Evolutionary conservation across 2,797 vertebrate genomes (phyloP).

Genomic region (Rallus crepitans): DNA sequence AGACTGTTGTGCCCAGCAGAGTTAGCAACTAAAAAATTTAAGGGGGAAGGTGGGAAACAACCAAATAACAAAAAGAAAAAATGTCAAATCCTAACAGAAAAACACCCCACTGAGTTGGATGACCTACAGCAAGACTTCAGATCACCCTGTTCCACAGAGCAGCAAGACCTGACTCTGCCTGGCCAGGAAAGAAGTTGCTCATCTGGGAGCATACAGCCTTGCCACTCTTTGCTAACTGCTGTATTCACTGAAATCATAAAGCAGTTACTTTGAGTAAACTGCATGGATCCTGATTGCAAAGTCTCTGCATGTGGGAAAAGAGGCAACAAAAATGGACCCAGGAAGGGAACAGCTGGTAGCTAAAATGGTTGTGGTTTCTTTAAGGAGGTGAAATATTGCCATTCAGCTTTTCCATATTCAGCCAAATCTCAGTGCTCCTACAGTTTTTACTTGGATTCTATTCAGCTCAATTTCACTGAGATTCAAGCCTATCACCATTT

Average conservation of each 20-base stretch:
- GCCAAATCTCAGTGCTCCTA: background rate
- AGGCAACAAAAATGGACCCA: background rate
- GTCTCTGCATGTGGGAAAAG: background rate
- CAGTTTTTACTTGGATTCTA: background rate
- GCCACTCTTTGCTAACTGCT: background rate
- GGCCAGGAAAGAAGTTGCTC: background rate
- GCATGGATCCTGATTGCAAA: background rate
- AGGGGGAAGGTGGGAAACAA: background rate
- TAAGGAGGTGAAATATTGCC: fast-evolving
- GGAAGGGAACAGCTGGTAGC: background rate
- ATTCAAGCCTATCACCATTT: background rate
- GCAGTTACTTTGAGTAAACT: background rate
- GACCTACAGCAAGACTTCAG: background rate
- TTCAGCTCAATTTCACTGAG: background rate
- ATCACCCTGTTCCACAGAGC: background rate
- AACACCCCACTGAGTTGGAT: background rate
- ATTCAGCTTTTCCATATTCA: background rate
- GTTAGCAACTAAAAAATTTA: background rate
- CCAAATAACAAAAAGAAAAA: background rate
- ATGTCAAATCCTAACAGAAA: background rate
- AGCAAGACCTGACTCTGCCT: background rate
- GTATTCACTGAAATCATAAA: background rate
- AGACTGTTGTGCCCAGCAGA: background rate
- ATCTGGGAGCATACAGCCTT: background rate
- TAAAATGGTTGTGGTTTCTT: background rate